These are phyloP conservation scores for Entomobrya multifasciata DNA, from an alignment of 2,888 invertebrate genomes.

Conservation along the genomic window DNA sequence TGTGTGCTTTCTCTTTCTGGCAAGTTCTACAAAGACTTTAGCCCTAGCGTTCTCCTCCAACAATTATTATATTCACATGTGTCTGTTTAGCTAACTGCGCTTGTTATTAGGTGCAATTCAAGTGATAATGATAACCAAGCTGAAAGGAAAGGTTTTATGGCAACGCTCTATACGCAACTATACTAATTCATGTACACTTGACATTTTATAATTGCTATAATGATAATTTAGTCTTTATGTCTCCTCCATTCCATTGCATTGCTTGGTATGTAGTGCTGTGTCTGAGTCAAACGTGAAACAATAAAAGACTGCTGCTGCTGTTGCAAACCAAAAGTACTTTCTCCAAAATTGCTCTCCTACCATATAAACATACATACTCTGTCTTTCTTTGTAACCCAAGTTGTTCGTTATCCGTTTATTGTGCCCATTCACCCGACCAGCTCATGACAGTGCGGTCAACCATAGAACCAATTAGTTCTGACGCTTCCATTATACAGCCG, in stretches of 20 bases:
- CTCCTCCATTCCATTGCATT: neutral
- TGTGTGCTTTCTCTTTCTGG: no score
- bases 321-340: neutral
- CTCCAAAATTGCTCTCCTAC: neutral
- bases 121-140: no score
- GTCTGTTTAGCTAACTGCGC: no score
- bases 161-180: no score
- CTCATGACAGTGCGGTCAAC: constrained; percentile 48
- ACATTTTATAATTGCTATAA: neutral
- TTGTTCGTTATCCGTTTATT: constrained; percentile 13
- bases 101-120: no score
- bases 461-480: constrained; percentile 50
- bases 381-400: neutral
- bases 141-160: neutral
- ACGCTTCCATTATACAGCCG: neutral
- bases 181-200: neutral
- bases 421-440: neutral
- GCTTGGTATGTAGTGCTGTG: neutral
- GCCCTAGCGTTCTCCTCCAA: no score
- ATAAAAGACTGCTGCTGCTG: constrained; percentile 27
- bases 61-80: no score
- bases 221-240: neutral
- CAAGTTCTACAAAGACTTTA: no score
- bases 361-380: neutral
- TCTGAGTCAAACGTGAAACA: neutral